Evolutionary conservation across 92 coral and sea anemone species (phyloP), one percentile per base, ranked within the genome.

Genomic region (Palythoa grandis): DNA sequence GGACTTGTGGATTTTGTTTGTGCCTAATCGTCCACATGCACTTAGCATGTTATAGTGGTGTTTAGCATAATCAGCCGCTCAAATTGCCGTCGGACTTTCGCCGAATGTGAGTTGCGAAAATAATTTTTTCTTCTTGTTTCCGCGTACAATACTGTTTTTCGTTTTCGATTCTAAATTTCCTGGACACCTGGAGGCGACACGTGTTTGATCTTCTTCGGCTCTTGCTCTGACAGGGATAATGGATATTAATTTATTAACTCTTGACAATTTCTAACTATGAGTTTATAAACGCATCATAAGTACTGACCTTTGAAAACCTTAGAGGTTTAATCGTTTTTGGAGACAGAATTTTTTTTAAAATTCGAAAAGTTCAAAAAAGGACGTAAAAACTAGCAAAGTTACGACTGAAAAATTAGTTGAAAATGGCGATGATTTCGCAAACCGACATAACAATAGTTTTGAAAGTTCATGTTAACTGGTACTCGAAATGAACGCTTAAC

Each of bases 221-320:
- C 72, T 82, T 75, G 86, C 79, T 38, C 84, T 88, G 88, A 78
- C 82, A 70, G 52, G 83, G 86, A 57, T 92, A 91, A 93, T 86
- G 86, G 69, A 83, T 87, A 92, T 83, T 92, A 92, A 93, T 93
- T 91, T 93, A 88, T 88, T 87, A 92, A 72, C 84, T 90, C 76
- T 88, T 93, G 89, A 61, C 85, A 90, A 82, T 70, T 82, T 83
- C 86, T 82, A 69, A 76, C 91, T 88, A 88, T 85, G 91, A 94
- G 91, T 92, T 88, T 79, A 92, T 90, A 86, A 92, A 52, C 24
- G 43, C 60, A 5, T 29, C 66, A 63, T 47, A 52, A 25, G 14
- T 15, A 29, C 14, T 17, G 56, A 78, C 74, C 73, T 76, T 56
- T 54, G 29, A 72, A 19, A 29, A 69, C 74, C 37, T 77, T 2